A percentile compares a stretch with the other conserved stretches of the same genome.
Conservation (phyloP, 2,888 invertebrate species). For the Crioceris asparagi region DNA sequence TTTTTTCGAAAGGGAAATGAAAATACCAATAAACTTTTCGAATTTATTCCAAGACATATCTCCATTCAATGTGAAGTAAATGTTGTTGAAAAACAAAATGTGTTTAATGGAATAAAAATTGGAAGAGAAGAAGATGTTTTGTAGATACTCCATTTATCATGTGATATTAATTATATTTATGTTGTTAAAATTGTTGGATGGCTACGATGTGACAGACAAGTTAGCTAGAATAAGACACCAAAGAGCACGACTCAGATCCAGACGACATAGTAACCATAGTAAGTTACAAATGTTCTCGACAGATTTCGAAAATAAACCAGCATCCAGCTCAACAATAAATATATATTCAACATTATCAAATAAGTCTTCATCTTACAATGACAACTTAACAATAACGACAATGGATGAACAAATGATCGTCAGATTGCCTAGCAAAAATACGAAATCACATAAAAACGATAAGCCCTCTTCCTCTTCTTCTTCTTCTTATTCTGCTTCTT, state of each 20-base stretch:
- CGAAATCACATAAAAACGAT: slow-evolving; percentile 12
- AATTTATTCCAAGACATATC: no score
- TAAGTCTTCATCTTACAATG: slow-evolving; percentile 12
- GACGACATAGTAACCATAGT: slow-evolving; percentile 22
- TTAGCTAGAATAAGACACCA: slow-evolving; percentile 45
- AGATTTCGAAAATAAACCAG: slow-evolving; percentile 19
- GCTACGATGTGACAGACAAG: no score
- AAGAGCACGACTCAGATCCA: slow-evolving; percentile 34
- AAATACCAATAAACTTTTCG: no score
- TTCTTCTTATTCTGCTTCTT: no score
- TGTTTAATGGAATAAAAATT: no score
- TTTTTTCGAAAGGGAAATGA: no score
- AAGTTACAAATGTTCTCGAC: slow-evolving; percentile 14
- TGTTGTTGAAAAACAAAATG: no score
- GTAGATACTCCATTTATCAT: slow-evolving; percentile 14
- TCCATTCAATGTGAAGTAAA: no score
- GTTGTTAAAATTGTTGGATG: no score
- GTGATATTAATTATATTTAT: slow-evolving; percentile 19
- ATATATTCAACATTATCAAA: slow-evolving; percentile 17
- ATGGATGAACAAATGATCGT: slow-evolving; percentile 18
- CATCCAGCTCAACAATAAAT: slow-evolving; percentile 15
- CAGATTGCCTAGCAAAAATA: slow-evolving; percentile 15
- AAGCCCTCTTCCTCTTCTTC: no score
- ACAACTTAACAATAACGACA: slow-evolving; percentile 20
- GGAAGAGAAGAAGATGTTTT: no score